These are phyloP conservation scores for Diaphora mendica DNA, from an alignment of 2,888 invertebrate species.

Conservation along the genomic window DNA sequence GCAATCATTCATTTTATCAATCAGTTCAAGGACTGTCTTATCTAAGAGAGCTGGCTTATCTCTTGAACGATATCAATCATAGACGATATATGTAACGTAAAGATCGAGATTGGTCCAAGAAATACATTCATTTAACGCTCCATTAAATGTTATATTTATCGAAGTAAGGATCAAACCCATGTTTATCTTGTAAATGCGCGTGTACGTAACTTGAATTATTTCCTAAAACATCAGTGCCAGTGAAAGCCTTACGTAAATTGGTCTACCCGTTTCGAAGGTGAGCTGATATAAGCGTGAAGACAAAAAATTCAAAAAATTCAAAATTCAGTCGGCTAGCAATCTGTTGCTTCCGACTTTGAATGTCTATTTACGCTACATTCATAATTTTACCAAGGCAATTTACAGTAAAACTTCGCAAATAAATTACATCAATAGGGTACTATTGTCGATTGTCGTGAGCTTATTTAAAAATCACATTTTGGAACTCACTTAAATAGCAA, in stretches of 20 bases:
- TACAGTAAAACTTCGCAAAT: no score
- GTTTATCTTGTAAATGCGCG: neutral
- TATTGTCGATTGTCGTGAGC: no score
- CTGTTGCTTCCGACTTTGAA: conserved; percentile 7
- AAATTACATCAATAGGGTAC: no score
- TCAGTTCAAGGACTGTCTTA: conserved; percentile 44
- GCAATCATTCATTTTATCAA: conserved; percentile 28
- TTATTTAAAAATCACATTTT: no score
- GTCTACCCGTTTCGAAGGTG: no score
- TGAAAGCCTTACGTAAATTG: no score
- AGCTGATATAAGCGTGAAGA: no score
- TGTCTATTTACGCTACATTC: conserved; percentile 8
- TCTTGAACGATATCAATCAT: neutral
- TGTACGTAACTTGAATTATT: neutral
- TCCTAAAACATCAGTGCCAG: no score
- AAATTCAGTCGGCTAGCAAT: neutral
- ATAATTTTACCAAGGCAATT: conserved; percentile 32
- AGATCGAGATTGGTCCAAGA: neutral
- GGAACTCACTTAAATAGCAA: neutral
- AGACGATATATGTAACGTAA: conserved; percentile 12
- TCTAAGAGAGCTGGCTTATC: conserved; percentile 13
- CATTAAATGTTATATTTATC: neutral
- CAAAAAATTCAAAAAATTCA: no score
- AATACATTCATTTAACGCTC: neutral
- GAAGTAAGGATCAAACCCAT: neutral